Base-by-base conservation (phyloP, 2,797 vertebrate species). In the Phataginus tricuspis region DNA sequence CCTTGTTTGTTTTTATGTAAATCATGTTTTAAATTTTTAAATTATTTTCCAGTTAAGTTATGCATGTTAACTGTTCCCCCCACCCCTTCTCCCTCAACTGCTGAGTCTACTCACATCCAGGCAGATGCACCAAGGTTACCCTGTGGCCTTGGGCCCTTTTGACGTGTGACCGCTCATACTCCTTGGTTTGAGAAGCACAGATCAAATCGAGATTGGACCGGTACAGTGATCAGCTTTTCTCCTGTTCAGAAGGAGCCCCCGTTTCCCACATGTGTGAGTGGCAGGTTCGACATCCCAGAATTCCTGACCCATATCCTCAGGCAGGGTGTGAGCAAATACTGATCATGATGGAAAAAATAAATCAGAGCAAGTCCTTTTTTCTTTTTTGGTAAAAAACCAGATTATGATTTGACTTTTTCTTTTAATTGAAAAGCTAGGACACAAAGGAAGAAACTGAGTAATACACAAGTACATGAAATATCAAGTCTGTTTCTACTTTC, bases 1-100 rank as follows among this genome's bases (percentile, higher is more conserved):
- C 59, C 72, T 15, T 49, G 39, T 51, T 83, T 92, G 14, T 79
- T 82, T 77, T 75, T 23, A 66, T 37, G 66, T 86, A 31, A 87
- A 61, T 88, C 61, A 37, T 68, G 55, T 85, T 86, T 85, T 88
- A 75, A 75, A 71, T 77, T 77, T 86, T 85, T 93, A 75, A 75
- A 71, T 86, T 85, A 78, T 71, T 89, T 78, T 16, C 29, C 14
- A 5, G 49, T 77, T 88, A 51, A 84, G 51, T 92, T 77, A 80
- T 77, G 61, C 55, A 14, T 55, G 37, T 57, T n/a, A 94, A 66
- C 27, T 10, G 11, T 21, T 34, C 64, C n/a, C 34, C 34, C 27
- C 9, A 45, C 45, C 45, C 45, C 45, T 45, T 45, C 45, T 45
- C 10, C 10, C 45, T 12, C 45, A 45, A 45, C 45, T 45, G 45